Percentiles rank a stretch among this genome's conserved stretches.
phyloP scores from a whole-genome alignment of 2,888 invertebrate genomes.

The Athripsodes cinereus region DNA sequence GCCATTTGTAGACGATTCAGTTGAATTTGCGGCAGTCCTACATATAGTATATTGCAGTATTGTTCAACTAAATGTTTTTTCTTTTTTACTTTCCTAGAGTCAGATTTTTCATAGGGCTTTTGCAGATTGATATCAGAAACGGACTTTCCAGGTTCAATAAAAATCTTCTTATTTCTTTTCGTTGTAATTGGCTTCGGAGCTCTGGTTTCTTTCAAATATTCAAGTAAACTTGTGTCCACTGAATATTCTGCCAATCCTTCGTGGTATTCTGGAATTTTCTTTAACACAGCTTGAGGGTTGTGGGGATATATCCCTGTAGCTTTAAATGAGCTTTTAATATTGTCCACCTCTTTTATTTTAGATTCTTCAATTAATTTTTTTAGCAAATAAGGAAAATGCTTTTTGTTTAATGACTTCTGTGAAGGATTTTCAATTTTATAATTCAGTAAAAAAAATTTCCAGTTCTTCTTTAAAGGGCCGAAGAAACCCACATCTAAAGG shows the following conservation, averaged over 20 bases:
- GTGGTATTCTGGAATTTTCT: constrained; percentile 1
- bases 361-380: not conserved
- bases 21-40: not conserved
- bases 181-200: not conserved
- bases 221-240: not conserved
- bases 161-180: not conserved
- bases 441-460: not conserved
- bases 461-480: constrained; percentile 30
- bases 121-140: not conserved
- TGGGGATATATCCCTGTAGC: not conserved
- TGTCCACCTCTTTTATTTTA: not conserved
- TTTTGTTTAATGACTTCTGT: not conserved
- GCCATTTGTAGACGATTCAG: not conserved
- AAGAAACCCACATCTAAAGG: constrained; percentile 34
- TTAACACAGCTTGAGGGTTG: not conserved
- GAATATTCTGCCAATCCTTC: not conserved
- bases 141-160: not conserved
- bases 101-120: not conserved
- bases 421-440: constrained; percentile 1
- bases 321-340: not conserved
- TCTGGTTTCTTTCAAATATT: not conserved
- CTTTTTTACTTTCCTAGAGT: not conserved
- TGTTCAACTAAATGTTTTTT: not conserved
- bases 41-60: too few species aligned
- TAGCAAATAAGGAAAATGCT: not conserved